Evolutionary conservation across 2,113 vertebrate species (phyloP), one percentile per base, ranked within the genome.

Genomic region (Platysternon megacephalum): DNA sequence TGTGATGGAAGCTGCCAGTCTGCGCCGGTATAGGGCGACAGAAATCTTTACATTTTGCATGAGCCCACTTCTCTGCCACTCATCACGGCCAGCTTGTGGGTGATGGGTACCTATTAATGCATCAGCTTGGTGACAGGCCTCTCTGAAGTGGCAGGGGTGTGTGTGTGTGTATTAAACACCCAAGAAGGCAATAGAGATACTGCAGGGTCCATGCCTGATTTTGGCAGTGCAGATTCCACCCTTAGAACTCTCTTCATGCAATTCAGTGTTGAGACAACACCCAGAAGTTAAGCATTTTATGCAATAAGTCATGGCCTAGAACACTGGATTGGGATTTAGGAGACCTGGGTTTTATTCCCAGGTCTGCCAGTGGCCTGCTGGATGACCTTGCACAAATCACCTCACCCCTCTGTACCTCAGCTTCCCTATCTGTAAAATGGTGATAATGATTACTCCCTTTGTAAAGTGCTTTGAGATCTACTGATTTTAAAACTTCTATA

Each of bases 61-160:
- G 0, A 85, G 65, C 8, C 35, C 17, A 76, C 21, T 76, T 28
- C 72, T 26, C 28, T 85, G 55, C 8, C 11, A 6, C 13, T 0
- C 0, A 28, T 22, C 22, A 4, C 35, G 55, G 28, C 39, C 74
- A 44, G 0, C 0, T 49, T 39, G 26, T n/a, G 29, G 52, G 26
- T n/a, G 51, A 32, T 21, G 74, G 48, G 7, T 91, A 53, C 21
- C 21, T 44, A 22, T 74, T 74, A 74, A 24, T 44, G 22, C 42
- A 76, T 24, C 39, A 9, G 11, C 49, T 55, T 65, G 39, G 39
- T 84, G 58, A 83, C 42, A 58, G 49, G 7, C 58, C 52, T 32
- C 44, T 79, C 3, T 68, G 21, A 68, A 53, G n/a, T 13, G 26
- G 52, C 29, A 72, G 48, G 4, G 8, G 44, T 11, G 5, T 2